Conservation (phyloP, 1,140 invertebrate genomes). For the Drosophila parvula region DNA sequence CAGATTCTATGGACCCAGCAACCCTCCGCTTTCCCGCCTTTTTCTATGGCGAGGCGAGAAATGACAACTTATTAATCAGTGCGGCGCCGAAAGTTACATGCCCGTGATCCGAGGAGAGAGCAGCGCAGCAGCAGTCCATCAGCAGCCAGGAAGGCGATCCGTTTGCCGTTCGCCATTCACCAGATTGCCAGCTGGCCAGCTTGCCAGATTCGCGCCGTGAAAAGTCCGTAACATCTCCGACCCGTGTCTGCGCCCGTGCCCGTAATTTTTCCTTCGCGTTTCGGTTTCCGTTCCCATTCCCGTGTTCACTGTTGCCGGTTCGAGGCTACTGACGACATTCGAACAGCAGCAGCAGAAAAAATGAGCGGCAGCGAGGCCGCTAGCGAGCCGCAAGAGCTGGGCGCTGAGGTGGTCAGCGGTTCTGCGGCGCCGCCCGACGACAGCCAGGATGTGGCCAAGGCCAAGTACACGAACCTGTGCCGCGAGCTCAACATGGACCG, state of each 20-base stretch:
- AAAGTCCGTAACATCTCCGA: conserved; percentile 3
- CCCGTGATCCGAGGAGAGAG: conserved; percentile 5
- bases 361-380: conserved; percentile 60
- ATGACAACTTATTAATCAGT: conserved; percentile 32
- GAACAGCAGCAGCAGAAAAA: background rate
- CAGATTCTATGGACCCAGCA: conserved; percentile 5
- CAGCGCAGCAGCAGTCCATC: conserved; percentile 17
- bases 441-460: conserved; percentile 46
- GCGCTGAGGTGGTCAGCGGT: conserved; percentile 67
- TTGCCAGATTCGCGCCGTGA: background rate
- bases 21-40: conserved; percentile 51
- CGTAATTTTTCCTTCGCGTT: background rate
- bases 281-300: background rate
- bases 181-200: conserved; percentile 12
- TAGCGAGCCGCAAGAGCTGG: conserved; percentile 59
- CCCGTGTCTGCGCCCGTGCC: background rate
- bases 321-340: background rate
- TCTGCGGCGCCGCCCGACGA: conserved; percentile 49
- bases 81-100: conserved; percentile 15
- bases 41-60: conserved; percentile 42
- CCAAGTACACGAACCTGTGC: conserved; percentile 71
- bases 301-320: background rate
- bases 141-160: conserved; percentile 13
- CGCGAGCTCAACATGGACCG: conserved; percentile 80
- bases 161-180: background rate